These are phyloP conservation scores for Harpalus rufipes DNA, from an alignment of 2,888 invertebrate species.

Conservation along the genomic window DNA sequence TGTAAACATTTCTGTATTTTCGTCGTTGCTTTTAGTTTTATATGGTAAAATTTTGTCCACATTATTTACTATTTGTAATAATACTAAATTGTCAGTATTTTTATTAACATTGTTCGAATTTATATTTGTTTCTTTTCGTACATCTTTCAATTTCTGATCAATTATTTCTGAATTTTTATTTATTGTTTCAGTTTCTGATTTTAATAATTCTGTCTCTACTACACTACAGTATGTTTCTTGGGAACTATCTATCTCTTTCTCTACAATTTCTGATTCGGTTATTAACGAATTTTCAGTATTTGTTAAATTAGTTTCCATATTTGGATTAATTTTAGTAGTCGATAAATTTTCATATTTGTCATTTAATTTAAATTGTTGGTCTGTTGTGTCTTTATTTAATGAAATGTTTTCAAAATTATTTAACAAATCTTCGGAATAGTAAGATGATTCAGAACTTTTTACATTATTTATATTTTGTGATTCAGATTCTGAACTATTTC, in stretches of 20 bases:
- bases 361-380: not conserved
- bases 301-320: not conserved
- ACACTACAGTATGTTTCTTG: slow-evolving; percentile 49
- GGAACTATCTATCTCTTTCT: slow-evolving; percentile 13
- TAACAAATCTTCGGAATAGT: not conserved
- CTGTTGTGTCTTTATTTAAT: not conserved
- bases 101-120: not conserved
- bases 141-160: too few relatives aligned
- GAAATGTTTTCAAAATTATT: not conserved
- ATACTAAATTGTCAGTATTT: not conserved
- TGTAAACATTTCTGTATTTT: too few relatives aligned
- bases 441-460: not conserved
- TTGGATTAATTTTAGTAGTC: not conserved
- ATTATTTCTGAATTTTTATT: too few relatives aligned
- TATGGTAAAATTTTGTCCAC: not conserved
- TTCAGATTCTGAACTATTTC: not conserved
- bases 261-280: not conserved
- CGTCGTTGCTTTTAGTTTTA: too few relatives aligned
- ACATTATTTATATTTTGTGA: not conserved
- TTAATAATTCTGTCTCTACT: slow-evolving; percentile 1
- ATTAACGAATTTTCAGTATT: not conserved
- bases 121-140: not conserved
- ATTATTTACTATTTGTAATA: not conserved
- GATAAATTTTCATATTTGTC: not conserved
- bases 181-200: slow-evolving; percentile 42